phyloP scores from a whole-genome alignment of 2,113 vertebrate species.

The Apeltes quadracus region DNA sequence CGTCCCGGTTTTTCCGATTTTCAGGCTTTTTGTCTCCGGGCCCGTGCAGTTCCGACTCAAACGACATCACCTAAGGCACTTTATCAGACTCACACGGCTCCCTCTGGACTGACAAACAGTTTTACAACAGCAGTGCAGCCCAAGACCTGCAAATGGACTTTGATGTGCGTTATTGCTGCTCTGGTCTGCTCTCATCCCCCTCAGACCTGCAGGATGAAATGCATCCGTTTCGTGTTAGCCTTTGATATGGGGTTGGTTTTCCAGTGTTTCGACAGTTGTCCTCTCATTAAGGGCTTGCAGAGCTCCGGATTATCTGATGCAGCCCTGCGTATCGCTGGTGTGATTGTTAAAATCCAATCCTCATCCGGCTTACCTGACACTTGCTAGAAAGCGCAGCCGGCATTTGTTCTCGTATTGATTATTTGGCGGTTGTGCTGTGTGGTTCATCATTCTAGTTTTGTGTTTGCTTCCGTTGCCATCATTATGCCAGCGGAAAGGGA shows the following conservation, averaged over 20 bases:
- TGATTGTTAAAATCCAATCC: conserved; percentile 38
- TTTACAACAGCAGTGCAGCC: not conserved
- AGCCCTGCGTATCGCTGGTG: conserved; percentile 21
- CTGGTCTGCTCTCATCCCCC: conserved; percentile 7
- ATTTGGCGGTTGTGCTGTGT: conserved; percentile 4
- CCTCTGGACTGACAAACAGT: not conserved
- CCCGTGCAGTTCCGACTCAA: not conserved
- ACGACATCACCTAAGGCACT: not conserved
- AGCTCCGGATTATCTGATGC: conserved; percentile 71
- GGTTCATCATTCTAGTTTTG: conserved; percentile 15
- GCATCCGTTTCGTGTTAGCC: conserved; percentile 23
- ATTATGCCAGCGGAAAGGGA: conserved; percentile 15
- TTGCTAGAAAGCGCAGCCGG: conserved; percentile 8
- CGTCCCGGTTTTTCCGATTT: not conserved
- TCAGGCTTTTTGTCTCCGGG: not conserved
- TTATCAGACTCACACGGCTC: not conserved
- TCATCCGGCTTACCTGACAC: conserved; percentile 33
- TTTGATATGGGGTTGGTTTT: conserved; percentile 25
- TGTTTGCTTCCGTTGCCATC: conserved; percentile 23
- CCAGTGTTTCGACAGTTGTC: conserved; percentile 18
- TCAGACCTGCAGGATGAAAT: conserved; percentile 21
- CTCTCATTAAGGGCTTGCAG: conserved; percentile 54
- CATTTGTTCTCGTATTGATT: conserved; percentile 39
- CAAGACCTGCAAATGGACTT: not conserved
- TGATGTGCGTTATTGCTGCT: conserved; percentile 8